Base-by-base conservation (phyloP, 2,797 vertebrate genomes). In the Poeciliopsis paucimaculata region DNA sequence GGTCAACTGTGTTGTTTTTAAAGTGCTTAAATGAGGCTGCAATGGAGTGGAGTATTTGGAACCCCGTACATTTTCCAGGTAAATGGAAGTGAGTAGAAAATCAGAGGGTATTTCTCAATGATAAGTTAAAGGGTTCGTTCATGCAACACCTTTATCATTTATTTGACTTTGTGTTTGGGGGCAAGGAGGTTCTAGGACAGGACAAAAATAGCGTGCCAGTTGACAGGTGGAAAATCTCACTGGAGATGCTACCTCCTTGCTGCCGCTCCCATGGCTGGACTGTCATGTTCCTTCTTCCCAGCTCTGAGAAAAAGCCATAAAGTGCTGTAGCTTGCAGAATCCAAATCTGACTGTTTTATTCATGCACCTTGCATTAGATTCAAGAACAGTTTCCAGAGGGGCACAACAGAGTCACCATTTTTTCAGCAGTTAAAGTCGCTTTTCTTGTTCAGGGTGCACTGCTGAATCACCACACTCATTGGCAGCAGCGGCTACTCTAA, bases 221-320 rank as follows among this genome's bases (percentile, higher is more conserved):
- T 77, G 75, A 87, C 57, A 78, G 82, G 83, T 87, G 88, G 83
- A 87, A 90, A 89, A 87, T 84, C 81, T 82, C 86, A 85, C 87
- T 46, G 43, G 43, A 90, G 87, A 82, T 90, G 90, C 79, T 79
- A 73, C 76, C 79, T 85, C 74, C 75, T 77, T 81, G 79, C 34
- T 88, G 77, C 64, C 28, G 28, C 90, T 92, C 86, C 88, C 90
- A 90, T 64, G 26, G 73, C 75, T 77, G 77, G 89, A 78, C 81
- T 90, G 83, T 87, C 83, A 88, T 47, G 82, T 77, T 16, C 2
- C 2, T 9, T 75, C 36, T 31, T 72, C 74, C 79, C 89, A 87
- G 79, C 75, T 76, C 83, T 75, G 85, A 89, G 77, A 34, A 71
- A 86, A 82, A 10, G 81, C 15, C 34, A 81, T 26, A 77, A 72